These are phyloP conservation scores for Acanthopleura granulata DNA, from an alignment of 2,888 invertebrate species.

Conservation along the genomic window DNA sequence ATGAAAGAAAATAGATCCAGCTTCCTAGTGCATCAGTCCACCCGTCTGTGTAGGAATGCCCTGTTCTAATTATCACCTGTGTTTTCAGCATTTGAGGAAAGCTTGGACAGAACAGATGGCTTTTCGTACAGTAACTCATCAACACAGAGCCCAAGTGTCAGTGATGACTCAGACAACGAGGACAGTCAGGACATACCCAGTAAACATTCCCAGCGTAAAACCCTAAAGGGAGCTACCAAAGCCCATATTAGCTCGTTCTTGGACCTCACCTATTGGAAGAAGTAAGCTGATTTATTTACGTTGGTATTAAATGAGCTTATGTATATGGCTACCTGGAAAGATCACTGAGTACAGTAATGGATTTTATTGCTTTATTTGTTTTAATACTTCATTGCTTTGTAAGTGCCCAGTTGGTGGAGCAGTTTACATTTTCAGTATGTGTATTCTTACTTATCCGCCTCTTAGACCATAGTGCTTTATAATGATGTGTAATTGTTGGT, in stretches of 20 bases:
- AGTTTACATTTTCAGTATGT: too few relatives aligned
- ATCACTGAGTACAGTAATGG: too few relatives aligned
- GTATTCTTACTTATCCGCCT: too few relatives aligned
- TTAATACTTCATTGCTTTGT: too few relatives aligned
- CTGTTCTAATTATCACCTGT: not conserved
- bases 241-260: slow-evolving; percentile 72
- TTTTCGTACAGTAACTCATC: slow-evolving; percentile 9
- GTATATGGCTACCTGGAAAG: too few relatives aligned
- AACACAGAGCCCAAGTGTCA: slow-evolving; percentile 39
- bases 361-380: too few relatives aligned
- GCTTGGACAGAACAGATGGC: slow-evolving; percentile 45
- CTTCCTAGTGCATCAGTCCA: too few relatives aligned
- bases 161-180: slow-evolving; percentile 55
- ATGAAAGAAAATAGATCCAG: too few relatives aligned
- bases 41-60: not conserved
- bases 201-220: slow-evolving; percentile 36
- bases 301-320: not conserved
- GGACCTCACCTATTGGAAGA: slow-evolving; percentile 79
- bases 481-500: too few relatives aligned
- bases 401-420: too few relatives aligned
- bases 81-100: slow-evolving; percentile 46
- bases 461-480: too few relatives aligned
- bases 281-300: slow-evolving; percentile 70
- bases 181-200: slow-evolving; percentile 24
- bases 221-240: slow-evolving; percentile 28